Conservation (phyloP, 2,888 invertebrate species). For the Sylvicola cinctus region DNA sequence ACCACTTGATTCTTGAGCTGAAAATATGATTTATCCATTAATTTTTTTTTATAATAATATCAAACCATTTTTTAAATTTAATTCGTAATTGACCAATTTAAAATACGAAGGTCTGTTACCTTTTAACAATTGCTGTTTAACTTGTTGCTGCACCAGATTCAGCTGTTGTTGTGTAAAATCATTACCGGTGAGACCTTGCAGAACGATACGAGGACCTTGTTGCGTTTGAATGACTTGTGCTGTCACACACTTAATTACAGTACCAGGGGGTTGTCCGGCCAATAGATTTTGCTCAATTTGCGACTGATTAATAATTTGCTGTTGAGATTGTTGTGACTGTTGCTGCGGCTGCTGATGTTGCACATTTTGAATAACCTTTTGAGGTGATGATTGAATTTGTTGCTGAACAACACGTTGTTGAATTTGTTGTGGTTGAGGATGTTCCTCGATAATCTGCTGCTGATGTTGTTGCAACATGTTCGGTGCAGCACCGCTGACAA, state of each 20-base stretch:
- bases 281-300: slow-evolving; percentile 50
- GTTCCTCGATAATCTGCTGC: slow-evolving; percentile 10
- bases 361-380: slow-evolving; percentile 9
- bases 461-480: slow-evolving; percentile 6
- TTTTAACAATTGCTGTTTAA: slow-evolving; percentile 71
- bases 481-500: slow-evolving; percentile 11
- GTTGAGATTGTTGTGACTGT: slow-evolving; percentile 13
- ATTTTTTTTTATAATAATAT: slow-evolving; percentile 5
- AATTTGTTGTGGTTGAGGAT: slow-evolving; percentile 6
- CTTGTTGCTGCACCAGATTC: slow-evolving; percentile 68
- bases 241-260: slow-evolving; percentile 69
- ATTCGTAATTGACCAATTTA: slow-evolving; percentile 4
- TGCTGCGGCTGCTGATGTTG: slow-evolving; percentile 10
- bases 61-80: slow-evolving; percentile 3
- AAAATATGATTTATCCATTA: slow-evolving; percentile 18
- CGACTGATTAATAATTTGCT: slow-evolving; percentile 13
- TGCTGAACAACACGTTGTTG: slow-evolving; percentile 5
- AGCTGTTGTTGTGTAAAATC: slow-evolving; percentile 66
- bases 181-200: slow-evolving; percentile 67
- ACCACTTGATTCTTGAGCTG: slow-evolving; percentile 71
- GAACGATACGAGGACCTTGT: slow-evolving; percentile 65
- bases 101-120: slow-evolving; percentile 30
- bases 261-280: slow-evolving; percentile 65
- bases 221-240: slow-evolving; percentile 72
- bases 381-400: slow-evolving; percentile 7